A percentile compares a stretch with the other conserved stretches of the same genome.
Conservation (phyloP, 2,797 vertebrate species). For the Hylomyscus alleni region DNA sequence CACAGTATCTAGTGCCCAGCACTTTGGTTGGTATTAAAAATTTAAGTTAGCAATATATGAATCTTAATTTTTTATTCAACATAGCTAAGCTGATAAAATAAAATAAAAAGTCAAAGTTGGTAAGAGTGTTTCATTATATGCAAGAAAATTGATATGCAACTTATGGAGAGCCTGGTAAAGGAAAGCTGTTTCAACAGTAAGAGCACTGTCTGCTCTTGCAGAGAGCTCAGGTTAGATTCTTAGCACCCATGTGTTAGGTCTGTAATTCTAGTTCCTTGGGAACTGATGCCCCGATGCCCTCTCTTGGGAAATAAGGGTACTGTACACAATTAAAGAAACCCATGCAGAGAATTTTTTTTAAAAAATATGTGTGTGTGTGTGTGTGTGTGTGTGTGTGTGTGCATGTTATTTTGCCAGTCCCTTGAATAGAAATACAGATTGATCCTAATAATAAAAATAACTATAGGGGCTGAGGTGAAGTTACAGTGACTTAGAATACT, state of each 20-base stretch:
- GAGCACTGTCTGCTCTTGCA: not conserved
- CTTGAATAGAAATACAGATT: not conserved
- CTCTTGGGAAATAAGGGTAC: too few species aligned
- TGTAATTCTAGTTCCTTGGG: not conserved
- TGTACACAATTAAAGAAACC: not conserved
- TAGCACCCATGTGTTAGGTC: not conserved
- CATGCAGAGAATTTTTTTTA: not conserved
- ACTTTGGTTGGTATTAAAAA: slow-evolving; percentile 40
- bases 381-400: too few species aligned
- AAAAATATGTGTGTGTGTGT: too few species aligned
- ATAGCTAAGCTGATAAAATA: not conserved
- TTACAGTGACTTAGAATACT: not conserved
- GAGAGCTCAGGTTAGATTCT: not conserved
- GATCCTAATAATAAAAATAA: not conserved
- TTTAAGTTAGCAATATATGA: not conserved
- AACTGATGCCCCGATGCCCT: not conserved
- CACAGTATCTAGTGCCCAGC: not conserved
- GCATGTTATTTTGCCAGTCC: not conserved
- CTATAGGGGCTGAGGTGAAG: not conserved
- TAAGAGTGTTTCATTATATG: not conserved
- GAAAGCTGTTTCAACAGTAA: not conserved
- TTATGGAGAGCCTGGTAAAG: not conserved
- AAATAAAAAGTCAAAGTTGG: not conserved
- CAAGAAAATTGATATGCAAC: not conserved
- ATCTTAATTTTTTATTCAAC: not conserved